Base-by-base conservation (phyloP, 1,140 invertebrate species). In the Schmidtea mediterranea region DNA sequence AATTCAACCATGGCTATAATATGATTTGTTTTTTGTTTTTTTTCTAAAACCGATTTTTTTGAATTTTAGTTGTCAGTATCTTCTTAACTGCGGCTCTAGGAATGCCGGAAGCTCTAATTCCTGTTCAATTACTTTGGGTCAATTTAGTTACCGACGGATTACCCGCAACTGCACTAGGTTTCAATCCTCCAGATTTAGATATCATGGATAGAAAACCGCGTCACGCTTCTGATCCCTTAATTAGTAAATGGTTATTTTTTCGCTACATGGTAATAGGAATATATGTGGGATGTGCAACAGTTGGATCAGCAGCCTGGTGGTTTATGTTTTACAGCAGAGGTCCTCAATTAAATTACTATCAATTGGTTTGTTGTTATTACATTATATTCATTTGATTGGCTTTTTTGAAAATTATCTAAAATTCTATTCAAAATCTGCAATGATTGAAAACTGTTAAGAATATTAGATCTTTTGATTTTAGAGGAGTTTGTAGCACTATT, bases 221-320 rank as follows among this genome's bases (percentile, higher is more conserved):
- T 54, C 87, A 80, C 68, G 80, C 87, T 58, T 81, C 92, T 59
- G 92, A 98, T 72, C 78, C 79, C 69, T 75, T 98, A 43, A 98
- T 98, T 69, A 94, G 87, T 57, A 86, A 86, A 60, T 98, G 92
- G 92, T 72, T 98, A 56, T 97, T 98, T 79, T 97, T 98, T 80
- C 81, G 90, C 72, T 92, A 82, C 59, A 73, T 86, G 73, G 80
- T 80, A 60, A 82, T 86, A 68, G 82, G 82, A 71, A 74, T 73
- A 51, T 86, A 86, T 62, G 82, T 87, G 53, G 82, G 82, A 63
- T 79, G 80, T 66, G 92, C 87, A 16, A 98, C 90, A 40, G 90
- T 98, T 49, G 89, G 86, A 59, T 86, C 86, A 57, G 87, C 92
- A 55, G 76, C 84, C 49, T 98, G 90, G 87, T 98, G 90, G 90